Percentiles rank a stretch among this genome's conserved stretches.
These are phyloP conservation scores for Microtus montanus DNA, from an alignment of 2,113 vertebrate genomes.

Conservation along the genomic window DNA sequence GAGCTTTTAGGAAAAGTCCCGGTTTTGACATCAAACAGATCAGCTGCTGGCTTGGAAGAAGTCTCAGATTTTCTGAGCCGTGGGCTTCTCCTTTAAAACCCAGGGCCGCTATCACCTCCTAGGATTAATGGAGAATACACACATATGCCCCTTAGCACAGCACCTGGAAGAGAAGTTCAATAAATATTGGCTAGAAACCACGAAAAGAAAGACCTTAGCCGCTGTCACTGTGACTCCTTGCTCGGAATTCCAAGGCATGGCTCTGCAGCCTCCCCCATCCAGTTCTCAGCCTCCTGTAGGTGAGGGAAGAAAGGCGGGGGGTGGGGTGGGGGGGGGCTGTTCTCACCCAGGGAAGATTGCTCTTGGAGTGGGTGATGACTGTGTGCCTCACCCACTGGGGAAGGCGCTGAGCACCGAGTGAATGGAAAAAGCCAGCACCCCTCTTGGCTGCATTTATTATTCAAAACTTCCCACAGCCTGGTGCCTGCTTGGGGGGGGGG, in stretches of 20 bases:
- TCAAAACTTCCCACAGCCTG: conserved; percentile 61
- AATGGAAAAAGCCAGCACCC: conserved; percentile 73
- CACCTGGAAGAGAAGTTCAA: not conserved
- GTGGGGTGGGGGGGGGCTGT: conserved; percentile 20
- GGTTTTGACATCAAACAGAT: not conserved
- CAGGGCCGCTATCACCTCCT: not conserved
- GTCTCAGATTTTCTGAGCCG: not conserved
- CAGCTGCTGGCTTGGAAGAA: not conserved
- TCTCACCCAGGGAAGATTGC: conserved; percentile 49
- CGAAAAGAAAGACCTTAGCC: not conserved
- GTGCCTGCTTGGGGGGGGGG: not conserved
- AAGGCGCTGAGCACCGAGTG: not conserved
- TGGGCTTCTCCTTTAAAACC: not conserved
- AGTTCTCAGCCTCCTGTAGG: not conserved
- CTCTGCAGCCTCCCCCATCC: not conserved
- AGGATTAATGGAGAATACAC: not conserved
- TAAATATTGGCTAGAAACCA: not conserved
- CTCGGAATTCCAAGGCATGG: not conserved
- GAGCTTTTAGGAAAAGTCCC: not conserved
- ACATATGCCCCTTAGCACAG: not conserved
- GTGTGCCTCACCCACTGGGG: conserved; percentile 60
- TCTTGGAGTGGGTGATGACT: conserved; percentile 40
- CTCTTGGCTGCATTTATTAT: conserved; percentile 47
- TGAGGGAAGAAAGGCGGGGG: not conserved
- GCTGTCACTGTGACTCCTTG: not conserved